Evolutionary conservation across 2,797 vertebrate genomes (phyloP), one percentile per base, ranked within the genome.

Genomic region (Sebastes taczanowskii): DNA sequence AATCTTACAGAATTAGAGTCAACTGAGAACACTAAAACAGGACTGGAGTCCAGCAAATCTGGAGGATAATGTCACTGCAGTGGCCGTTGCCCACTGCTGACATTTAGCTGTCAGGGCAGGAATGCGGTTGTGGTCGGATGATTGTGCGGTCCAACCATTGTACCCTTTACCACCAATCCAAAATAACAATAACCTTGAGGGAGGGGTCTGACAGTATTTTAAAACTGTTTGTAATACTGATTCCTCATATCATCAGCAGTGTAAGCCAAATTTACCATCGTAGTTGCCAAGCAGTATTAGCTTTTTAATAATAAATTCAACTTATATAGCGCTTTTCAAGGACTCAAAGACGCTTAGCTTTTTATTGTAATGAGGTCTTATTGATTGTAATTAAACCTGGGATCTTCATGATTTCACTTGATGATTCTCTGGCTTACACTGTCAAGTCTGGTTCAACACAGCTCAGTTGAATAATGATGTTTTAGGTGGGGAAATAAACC

Each of bases 31-130:
- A 10, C 11, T 55, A 20, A 13, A 49, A 63, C 34, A 46, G 42
- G 32, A 34, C 42, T 59, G 5, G n/a, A 6, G 61, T 14, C 5
- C 46, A 73, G 11, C 71, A 30, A 61, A 34, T 74, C 2, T 35
- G 46, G 22, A 78, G 25, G 58, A 62, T 11, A 10, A 52, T 9
- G 9, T 52, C 49, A 52, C 49, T 52, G 49, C 49, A n/a, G 49
- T 52, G 49, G 49, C 20, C 9, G 68, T 63, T 71, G 59, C 25
- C 35, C 58, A 7, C 80, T 77, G 71, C 68, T 91, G 88, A 85
- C 87, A 81, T 85, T 86, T 82, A 65, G 64, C 60, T 29, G 75
- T 74, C 68, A 77, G 60, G 70, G 56, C 79, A 18, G 73, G 56
- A 78, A 77, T 64, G 53, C 65, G 14, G 72, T 53, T 60, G 11